Base-by-base conservation (phyloP, 2,113 vertebrate genomes). In the Lepus timidus region DNA sequence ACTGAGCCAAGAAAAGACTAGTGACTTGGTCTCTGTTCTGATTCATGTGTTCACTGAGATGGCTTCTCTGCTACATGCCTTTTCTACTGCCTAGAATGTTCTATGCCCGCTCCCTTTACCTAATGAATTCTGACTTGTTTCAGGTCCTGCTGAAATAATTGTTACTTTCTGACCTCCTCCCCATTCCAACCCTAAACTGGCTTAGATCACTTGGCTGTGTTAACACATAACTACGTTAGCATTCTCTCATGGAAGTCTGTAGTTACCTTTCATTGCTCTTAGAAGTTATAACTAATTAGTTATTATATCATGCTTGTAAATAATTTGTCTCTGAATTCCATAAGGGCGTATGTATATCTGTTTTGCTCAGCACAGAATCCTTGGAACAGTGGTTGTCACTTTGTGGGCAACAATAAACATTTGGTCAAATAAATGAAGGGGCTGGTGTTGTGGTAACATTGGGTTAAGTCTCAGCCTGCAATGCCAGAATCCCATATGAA, bases 21-120 rank as follows among this genome's bases (percentile, higher is more conserved):
- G 71, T 29, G 23, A 64, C 68, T 71, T 91, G 65, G 75, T 52
- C 61, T 86, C 1, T 2, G 44, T 94, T 27, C 51, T 84, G 64
- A 88, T 55, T 85, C 51, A 84, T 87, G 27, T 67, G 16, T 62
- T 58, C 74, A 55, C 27, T 70, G 44, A 85, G 62, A 85, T 55
- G 14, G 44, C n/a, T 78, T 94, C 76, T 86, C 62, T 91, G 84
- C 25, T 65, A 62, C 23, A 61, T 49, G 44, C 22, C 61, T 17
- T 70, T 92, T 90, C 75, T 88, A 36, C 9, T 19, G 36, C 31
- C 58, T 96, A 36, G 90, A 89, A 67, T 80, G 39, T 84, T 86
- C 71, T 67, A n/a, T 78, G 68, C 7, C 44, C 49, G 23, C 39
- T 85, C 51, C 73, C 44, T 93, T 89, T 90, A 52, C 13, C 25